These are phyloP conservation scores for Aegypius monachus DNA, from an alignment of 2,113 vertebrate genomes.

Conservation along the genomic window DNA sequence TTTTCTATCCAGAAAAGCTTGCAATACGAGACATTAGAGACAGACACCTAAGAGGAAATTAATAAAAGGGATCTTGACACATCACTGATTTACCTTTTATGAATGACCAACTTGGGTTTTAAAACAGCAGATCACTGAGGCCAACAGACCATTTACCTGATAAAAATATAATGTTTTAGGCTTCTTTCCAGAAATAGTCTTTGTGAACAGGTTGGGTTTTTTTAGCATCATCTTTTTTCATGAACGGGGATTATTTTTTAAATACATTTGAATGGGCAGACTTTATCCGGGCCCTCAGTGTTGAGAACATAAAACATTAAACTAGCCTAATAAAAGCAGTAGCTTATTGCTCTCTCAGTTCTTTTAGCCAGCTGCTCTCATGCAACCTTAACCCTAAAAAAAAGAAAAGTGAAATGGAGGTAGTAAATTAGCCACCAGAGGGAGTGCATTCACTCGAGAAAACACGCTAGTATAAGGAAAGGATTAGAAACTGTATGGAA, in stretches of 20 bases:
- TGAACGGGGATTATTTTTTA: neutral
- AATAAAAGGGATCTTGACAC: neutral
- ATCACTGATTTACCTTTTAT: neutral
- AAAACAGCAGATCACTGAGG: neutral
- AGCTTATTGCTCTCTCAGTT: neutral
- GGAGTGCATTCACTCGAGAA: neutral
- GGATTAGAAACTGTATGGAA: neutral
- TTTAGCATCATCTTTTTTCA: neutral
- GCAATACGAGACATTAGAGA: neutral
- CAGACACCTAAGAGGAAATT: neutral
- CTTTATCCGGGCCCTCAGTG: neutral
- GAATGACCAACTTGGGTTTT: neutral
- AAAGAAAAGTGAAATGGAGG: neutral
- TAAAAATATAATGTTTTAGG: neutral
- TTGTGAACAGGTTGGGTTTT: neutral
- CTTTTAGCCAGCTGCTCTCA: neutral
- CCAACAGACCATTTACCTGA: neutral
- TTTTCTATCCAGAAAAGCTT: neutral
- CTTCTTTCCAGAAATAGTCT: neutral
- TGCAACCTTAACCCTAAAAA: neutral
- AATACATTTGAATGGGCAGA: neutral
- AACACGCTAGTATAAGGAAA: neutral
- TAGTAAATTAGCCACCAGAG: conserved; percentile 27
- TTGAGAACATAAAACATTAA: neutral
- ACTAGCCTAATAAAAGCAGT: neutral